Conservation (phyloP, 2,888 invertebrate genomes). For the Rotaria sp. region DNA sequence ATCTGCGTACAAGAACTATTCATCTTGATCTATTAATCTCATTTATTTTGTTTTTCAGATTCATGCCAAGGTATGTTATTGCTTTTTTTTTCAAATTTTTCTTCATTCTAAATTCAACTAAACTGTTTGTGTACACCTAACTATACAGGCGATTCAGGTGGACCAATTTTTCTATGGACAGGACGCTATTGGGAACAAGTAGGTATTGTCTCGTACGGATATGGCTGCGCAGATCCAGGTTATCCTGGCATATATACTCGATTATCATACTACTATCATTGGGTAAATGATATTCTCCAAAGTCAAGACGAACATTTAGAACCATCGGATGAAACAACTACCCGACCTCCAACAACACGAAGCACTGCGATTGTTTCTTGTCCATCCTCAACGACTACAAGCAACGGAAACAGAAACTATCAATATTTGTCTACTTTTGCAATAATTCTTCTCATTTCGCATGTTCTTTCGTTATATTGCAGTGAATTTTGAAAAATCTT, state of each 20-base stretch:
- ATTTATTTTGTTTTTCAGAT: background rate
- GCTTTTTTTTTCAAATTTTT: too few species aligned
- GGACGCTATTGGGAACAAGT: background rate
- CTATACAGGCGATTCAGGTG: background rate
- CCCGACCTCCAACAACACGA: too few species aligned
- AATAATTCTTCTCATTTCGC: too few species aligned
- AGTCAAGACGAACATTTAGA: background rate
- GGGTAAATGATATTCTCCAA: background rate
- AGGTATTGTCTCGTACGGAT: background rate
- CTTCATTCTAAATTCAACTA: background rate
- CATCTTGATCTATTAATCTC: too few species aligned
- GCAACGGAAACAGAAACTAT: too few species aligned
- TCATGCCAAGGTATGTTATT: background rate
- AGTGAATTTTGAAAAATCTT: too few species aligned
- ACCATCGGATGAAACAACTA: background rate
- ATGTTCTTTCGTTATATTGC: too few species aligned
- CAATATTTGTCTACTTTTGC: too few species aligned
- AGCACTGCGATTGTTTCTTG: too few species aligned
- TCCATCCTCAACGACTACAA: too few species aligned
- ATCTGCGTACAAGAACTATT: too few species aligned
- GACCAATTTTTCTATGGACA: background rate
- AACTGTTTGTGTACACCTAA: too few species aligned
- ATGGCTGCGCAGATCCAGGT: background rate
- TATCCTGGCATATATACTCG: background rate
- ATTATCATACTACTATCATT: background rate